Evolutionary conservation across 2,113 vertebrate genomes (phyloP).

Genomic region (Platycercus adscitus): DNA sequence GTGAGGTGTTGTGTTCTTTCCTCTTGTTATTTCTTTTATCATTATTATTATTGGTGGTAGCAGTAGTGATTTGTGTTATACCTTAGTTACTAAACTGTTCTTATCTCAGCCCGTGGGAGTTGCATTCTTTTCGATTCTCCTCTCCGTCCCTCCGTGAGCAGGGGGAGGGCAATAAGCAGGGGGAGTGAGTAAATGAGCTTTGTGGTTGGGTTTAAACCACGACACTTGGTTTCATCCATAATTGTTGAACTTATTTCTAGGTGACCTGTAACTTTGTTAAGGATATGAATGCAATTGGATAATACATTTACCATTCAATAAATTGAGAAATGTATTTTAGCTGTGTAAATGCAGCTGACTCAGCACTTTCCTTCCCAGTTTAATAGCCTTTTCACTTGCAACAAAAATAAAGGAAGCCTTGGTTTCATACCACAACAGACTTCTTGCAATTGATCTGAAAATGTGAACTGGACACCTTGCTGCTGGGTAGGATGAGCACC

Average conservation of each 20-base stretch:
- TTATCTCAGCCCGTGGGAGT: too few species aligned
- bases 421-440: conserved; percentile 11
- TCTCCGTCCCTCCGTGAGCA: too few species aligned
- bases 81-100: too few species aligned
- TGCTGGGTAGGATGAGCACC: neutral
- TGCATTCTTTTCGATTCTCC: too few species aligned
- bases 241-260: conserved; percentile 2
- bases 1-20: too few species aligned
- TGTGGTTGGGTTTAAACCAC: too few species aligned
- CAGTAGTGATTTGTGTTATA: too few species aligned
- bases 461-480: neutral
- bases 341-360: conserved; percentile 44
- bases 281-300: conserved; percentile 55
- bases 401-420: neutral
- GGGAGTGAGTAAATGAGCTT: too few species aligned
- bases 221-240: neutral
- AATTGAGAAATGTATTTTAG: conserved; percentile 42
- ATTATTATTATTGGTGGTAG: too few species aligned
- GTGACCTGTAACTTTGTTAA: conserved; percentile 48
- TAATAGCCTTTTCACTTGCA: conserved; percentile 32
- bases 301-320: conserved; percentile 45
- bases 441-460: conserved; percentile 46
- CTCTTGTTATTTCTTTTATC: too few species aligned
- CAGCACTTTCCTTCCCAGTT: conserved; percentile 8
- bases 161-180: too few species aligned